Base-by-base conservation (phyloP, 2,888 invertebrate genomes). In the Drosophila ustulata region DNA sequence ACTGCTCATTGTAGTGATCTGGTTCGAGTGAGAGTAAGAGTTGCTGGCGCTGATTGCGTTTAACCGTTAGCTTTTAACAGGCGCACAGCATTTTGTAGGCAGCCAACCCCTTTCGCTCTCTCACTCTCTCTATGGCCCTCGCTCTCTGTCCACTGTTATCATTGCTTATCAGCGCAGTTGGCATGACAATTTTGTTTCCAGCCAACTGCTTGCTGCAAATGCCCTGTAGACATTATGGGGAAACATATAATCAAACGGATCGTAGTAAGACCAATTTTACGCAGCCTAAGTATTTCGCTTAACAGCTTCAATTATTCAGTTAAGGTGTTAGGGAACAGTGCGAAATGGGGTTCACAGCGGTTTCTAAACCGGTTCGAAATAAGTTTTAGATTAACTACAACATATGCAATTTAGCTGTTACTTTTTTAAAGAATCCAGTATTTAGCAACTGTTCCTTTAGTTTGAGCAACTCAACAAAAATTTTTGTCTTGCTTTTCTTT, bases 41-140 rank as follows among this genome's bases (percentile, higher is more conserved):
- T 41, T 66, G 56, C 43, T 26, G 55, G 62, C 45, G 37, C 58
- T 80, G 80, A 80, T 76, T 76, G 71, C 58, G 76, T 75, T 80
- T 80, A 76, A 62, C 71, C 59, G 61, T 75, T 75, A 70, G 49
- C 66, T 43, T 25, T 71, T 57, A 77, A 4, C 78, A 81, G 78
- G 78, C 78, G 78, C 46, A 7, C 78, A 78, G 73, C 62, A 37
- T 37, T 37, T 37, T 37, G 34, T 37, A 13, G 13, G 26, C 9
- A 39, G 25, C 6, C 49, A 32, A 32, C 37, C 37, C 52, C 65
- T 43, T 56, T 61, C 56, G 39, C 28, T 9, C 26, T 26, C 46
- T 50, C 37, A 53, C 52, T n/a, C 34, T n/a, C 5, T 45, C 70
- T 63, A 1, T 18, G 18, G 18, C 18, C 1, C 18, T 1, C 18